Evolutionary conservation across 2,888 invertebrate species (phyloP).

Genomic region (Unio pictorum): DNA sequence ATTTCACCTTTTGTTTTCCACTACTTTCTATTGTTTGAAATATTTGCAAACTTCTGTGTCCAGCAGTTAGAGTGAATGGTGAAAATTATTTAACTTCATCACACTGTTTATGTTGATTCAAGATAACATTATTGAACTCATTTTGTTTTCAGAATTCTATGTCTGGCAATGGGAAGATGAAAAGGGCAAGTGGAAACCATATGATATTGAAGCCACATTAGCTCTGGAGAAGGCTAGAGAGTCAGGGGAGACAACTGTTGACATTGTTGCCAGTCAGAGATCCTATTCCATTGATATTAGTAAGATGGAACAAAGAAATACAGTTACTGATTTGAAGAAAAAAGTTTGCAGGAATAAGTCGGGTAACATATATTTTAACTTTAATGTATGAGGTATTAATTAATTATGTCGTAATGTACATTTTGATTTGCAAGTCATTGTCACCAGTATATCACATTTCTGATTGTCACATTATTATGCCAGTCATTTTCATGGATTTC

Average conservation of each 20-base stretch:
- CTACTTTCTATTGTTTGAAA: no score
- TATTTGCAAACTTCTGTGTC: no score
- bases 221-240: slow-evolving; percentile 47
- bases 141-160: slow-evolving; percentile 49
- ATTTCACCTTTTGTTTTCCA: no score
- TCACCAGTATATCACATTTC: not conserved
- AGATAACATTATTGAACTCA: not conserved
- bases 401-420: not conserved
- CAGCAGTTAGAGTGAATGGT: no score
- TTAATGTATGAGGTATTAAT: not conserved
- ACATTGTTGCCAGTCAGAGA: slow-evolving; percentile 33
- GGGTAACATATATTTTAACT: slow-evolving; percentile 33
- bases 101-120: not conserved
- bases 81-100: no score
- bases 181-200: slow-evolving; percentile 53
- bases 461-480: no score
- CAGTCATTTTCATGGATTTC: no score
- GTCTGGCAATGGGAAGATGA: slow-evolving; percentile 67
- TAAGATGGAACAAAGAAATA: slow-evolving; percentile 59
- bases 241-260: slow-evolving; percentile 22
- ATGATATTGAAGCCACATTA: slow-evolving; percentile 31
- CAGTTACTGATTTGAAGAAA: slow-evolving; percentile 48
- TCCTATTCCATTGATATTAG: slow-evolving; percentile 53
- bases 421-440: not conserved
- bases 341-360: slow-evolving; percentile 50